These are phyloP conservation scores for Pocillopora damicornis DNA, from an alignment of 64 coral and sea anemone genomes.

Conservation along the genomic window DNA sequence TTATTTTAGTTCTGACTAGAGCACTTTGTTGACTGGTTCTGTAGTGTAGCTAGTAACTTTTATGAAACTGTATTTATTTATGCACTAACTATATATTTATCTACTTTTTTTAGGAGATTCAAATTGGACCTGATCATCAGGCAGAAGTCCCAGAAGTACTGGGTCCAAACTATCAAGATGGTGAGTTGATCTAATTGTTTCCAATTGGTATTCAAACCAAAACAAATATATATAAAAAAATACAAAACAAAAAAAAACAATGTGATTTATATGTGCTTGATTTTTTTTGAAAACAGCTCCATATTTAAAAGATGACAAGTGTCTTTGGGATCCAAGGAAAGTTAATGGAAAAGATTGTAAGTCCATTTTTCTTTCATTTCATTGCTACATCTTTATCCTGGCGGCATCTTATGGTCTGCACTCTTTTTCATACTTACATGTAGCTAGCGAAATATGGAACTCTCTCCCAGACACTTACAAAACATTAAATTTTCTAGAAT, in stretches of 20 bases:
- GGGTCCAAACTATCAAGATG: slow-evolving; percentile 61
- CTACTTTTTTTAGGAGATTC: slow-evolving; percentile 68
- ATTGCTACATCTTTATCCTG: too few species aligned
- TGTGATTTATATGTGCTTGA: background rate
- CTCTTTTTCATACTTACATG: too few species aligned
- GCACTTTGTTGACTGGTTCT: too few species aligned
- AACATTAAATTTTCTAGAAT: too few species aligned
- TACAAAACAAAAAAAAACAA: background rate
- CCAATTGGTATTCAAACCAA: background rate
- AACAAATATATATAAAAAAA: too few species aligned
- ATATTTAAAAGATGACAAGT: slow-evolving; percentile 75
- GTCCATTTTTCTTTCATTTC: background rate
- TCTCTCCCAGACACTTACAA: too few species aligned
- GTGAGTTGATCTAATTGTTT: background rate
- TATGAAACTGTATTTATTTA: too few species aligned
- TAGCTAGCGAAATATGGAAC: too few species aligned
- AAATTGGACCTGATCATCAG: slow-evolving; percentile 93
- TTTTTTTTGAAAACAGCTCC: slow-evolving; percentile 22
- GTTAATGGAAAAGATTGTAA: slow-evolving; percentile 91
- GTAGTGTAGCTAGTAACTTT: too few species aligned
- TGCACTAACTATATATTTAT: background rate
- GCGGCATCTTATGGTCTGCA: too few species aligned
- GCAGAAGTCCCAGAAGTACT: slow-evolving; percentile 82
- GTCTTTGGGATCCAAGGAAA: slow-evolving; percentile 89
- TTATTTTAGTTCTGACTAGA: too few species aligned